Percentiles rank a stretch among this genome's conserved stretches.
Evolutionary conservation across 1,140 invertebrate species (phyloP).

Genomic region (Lycorma delicatula): DNA sequence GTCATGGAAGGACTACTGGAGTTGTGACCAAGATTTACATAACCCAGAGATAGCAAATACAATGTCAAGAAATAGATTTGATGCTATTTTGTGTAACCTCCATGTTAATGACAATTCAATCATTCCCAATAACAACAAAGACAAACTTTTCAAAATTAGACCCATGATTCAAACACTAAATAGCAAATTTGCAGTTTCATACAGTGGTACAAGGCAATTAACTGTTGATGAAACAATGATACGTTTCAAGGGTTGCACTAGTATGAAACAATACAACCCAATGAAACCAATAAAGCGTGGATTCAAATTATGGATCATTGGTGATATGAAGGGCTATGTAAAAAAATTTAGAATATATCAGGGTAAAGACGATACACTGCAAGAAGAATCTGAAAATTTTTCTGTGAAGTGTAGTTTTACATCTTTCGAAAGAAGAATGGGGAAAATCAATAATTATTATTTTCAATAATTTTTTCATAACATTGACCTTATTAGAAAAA

Average conservation of each 20-base stretch:
- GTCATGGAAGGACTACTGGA: not conserved
- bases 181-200: slow-evolving; percentile 5
- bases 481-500: too few species aligned
- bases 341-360: slow-evolving; percentile 17
- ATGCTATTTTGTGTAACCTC: slow-evolving; percentile 10
- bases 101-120: slow-evolving; percentile 8
- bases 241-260: slow-evolving; percentile 17
- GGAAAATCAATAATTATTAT: too few species aligned
- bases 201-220: slow-evolving; percentile 14
- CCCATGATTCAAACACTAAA: slow-evolving; percentile 8
- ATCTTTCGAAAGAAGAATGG: too few species aligned
- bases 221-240: slow-evolving; percentile 21
- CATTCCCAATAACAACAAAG: not conserved
- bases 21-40: not conserved
- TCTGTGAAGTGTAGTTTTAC: too few species aligned
- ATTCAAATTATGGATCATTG: slow-evolving; percentile 18
- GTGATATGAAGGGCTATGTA: slow-evolving; percentile 17
- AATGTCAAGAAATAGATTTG: slow-evolving; percentile 10
- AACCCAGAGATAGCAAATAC: slow-evolving; percentile 4
- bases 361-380: too few species aligned
- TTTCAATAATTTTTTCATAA: too few species aligned
- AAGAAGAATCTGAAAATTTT: too few species aligned
- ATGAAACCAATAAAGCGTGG: slow-evolving; percentile 16
- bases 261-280: slow-evolving; percentile 9
- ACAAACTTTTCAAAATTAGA: slow-evolving; percentile 11